phyloP scores from a whole-genome alignment of 2,888 invertebrate genomes.

The Agriotes lineatus region DNA sequence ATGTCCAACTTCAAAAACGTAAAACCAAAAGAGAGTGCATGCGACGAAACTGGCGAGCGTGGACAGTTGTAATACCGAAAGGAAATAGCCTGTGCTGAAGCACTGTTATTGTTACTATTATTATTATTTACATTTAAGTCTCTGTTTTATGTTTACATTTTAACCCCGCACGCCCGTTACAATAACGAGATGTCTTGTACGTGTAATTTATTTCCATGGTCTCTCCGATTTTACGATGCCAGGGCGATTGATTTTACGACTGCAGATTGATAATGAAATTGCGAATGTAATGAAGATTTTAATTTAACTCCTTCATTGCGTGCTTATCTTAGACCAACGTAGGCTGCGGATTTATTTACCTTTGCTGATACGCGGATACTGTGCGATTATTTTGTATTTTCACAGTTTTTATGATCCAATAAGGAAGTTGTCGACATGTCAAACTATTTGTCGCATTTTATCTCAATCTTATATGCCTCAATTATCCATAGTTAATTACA shows the following conservation, averaged over 20 bases:
- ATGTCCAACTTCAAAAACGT: no score
- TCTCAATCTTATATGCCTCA: not conserved
- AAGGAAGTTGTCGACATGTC: slow-evolving; percentile 22
- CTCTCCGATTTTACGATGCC: slow-evolving; percentile 48
- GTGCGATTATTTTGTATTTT: slow-evolving; percentile 29
- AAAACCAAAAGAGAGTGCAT: no score
- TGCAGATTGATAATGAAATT: slow-evolving; percentile 52
- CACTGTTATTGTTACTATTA: slow-evolving; percentile 14
- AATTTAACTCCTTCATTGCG: slow-evolving; percentile 52
- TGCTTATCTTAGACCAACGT: slow-evolving; percentile 46
- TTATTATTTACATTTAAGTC: slow-evolving; percentile 25
- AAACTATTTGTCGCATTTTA: slow-evolving; percentile 6
- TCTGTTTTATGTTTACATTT: slow-evolving; percentile 35
- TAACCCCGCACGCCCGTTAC: slow-evolving; percentile 29
- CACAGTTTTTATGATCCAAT: slow-evolving; percentile 32
- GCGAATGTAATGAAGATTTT: slow-evolving; percentile 54
- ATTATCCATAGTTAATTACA: not conserved
- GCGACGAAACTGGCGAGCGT: no score
- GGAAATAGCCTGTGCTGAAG: not conserved
- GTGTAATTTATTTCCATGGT: slow-evolving; percentile 42
- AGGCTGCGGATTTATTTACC: slow-evolving; percentile 25
- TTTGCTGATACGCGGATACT: slow-evolving; percentile 16
- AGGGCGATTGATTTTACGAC: slow-evolving; percentile 47
- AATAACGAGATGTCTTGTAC: slow-evolving; percentile 41
- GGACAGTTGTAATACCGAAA: not conserved